Conservation (phyloP, 2,888 invertebrate species). For the Watsonalla binaria region DNA sequence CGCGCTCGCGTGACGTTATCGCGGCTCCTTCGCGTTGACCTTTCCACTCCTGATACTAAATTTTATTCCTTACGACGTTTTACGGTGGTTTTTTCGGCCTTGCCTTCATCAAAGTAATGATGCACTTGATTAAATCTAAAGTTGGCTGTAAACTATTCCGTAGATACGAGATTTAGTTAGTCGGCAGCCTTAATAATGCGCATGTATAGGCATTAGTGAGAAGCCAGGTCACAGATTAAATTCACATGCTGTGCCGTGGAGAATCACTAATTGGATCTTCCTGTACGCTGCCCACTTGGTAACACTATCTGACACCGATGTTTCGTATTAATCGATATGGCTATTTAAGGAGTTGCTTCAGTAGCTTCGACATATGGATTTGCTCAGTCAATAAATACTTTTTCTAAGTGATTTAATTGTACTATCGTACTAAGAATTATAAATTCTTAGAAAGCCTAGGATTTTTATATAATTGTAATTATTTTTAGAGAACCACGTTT, state of each 20-base stretch:
- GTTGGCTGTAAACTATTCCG: slow-evolving; percentile 6
- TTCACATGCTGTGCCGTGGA: slow-evolving; percentile 11
- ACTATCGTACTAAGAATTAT: too few species aligned
- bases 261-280: slow-evolving; percentile 46
- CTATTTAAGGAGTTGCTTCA: slow-evolving; percentile 2
- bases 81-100: slow-evolving; percentile 43
- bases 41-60: slow-evolving; percentile 69
- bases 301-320: slow-evolving; percentile 28
- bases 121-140: slow-evolving; percentile 39
- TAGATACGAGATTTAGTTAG: slow-evolving; percentile 27
- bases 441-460: too few species aligned
- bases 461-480: too few species aligned
- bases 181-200: slow-evolving; percentile 34
- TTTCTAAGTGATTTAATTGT: too few species aligned
- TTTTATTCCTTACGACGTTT: slow-evolving; percentile 66
- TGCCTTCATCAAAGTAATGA: slow-evolving; percentile 42
- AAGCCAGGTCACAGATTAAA: slow-evolving; percentile 9
- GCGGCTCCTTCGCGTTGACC: slow-evolving; percentile 58
- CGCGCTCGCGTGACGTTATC: slow-evolving; percentile 74
- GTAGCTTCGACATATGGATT: too few species aligned
- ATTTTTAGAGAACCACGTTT: too few species aligned
- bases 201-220: slow-evolving; percentile 10
- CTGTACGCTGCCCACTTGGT: slow-evolving; percentile 26
- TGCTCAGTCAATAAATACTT: too few species aligned
- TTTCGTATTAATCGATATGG: slow-evolving; percentile 7